Evolutionary conservation across 1,140 invertebrate genomes (phyloP).

Genomic region (Hypothenemus hampei): DNA sequence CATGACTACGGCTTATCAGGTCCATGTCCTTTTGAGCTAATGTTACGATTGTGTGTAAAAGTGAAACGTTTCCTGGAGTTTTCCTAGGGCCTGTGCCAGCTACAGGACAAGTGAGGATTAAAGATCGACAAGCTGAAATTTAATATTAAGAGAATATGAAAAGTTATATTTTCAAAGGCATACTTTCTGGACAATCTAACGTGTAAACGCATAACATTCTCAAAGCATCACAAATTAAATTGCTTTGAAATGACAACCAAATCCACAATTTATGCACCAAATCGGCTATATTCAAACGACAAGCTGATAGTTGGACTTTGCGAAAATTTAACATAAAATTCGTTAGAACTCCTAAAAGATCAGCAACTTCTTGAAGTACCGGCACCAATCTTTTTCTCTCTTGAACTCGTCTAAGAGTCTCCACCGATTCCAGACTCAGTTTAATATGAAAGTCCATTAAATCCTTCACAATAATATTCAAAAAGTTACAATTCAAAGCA

Average conservation of each 20-base stretch:
- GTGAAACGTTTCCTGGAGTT: constrained; percentile 48
- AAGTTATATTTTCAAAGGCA: constrained; percentile 8
- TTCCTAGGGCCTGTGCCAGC: constrained; percentile 51
- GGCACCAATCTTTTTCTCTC: constrained; percentile 48
- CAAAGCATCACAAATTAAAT: constrained; percentile 44
- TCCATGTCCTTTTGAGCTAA: constrained; percentile 51
- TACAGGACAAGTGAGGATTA: constrained; percentile 50
- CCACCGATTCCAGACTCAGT: constrained; percentile 49
- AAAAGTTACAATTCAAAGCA: constrained; percentile 44
- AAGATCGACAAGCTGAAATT: constrained; percentile 49
- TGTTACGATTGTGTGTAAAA: constrained; percentile 49
- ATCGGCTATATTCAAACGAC: constrained; percentile 48
- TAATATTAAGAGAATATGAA: no score
- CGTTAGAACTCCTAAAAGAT: constrained; percentile 48
- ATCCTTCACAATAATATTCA: constrained; percentile 43
- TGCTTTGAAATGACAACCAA: constrained; percentile 49
- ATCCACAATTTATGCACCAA: constrained; percentile 53
- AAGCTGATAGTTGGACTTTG: constrained; percentile 45
- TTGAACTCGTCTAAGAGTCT: constrained; percentile 42
- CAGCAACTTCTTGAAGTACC: constrained; percentile 47
- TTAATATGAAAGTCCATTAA: constrained; percentile 49
- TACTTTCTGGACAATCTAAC: constrained; percentile 49
- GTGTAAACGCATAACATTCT: constrained; percentile 53
- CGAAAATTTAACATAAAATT: constrained; percentile 49
- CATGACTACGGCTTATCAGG: constrained; percentile 44